Conservation (phyloP, 1,140 invertebrate species). For the Pseudoatta argentina region DNA sequence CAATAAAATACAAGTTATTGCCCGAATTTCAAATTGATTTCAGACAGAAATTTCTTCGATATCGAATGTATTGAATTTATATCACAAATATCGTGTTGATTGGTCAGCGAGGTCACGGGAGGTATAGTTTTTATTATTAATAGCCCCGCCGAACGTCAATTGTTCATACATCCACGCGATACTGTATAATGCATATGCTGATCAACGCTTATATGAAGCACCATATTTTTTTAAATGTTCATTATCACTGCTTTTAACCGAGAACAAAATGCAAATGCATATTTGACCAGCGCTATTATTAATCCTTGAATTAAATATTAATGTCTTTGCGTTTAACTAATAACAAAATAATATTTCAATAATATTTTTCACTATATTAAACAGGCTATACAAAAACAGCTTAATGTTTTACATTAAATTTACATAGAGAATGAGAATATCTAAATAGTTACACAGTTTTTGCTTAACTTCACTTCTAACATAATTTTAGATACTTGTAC, state of each 20-base stretch:
- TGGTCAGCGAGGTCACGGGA: conserved; percentile 26
- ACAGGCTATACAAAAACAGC: not conserved
- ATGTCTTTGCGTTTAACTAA: conserved; percentile 10
- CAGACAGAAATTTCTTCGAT: conserved; percentile 20
- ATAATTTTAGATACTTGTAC: not conserved
- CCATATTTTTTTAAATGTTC: conserved; percentile 43
- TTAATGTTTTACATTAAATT: conserved; percentile 3
- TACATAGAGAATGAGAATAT: not conserved
- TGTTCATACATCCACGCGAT: conserved; percentile 34
- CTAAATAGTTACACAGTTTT: not conserved
- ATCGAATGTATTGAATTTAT: conserved; percentile 42
- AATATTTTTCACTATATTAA: not conserved
- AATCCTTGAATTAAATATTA: not conserved
- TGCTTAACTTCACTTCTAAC: too few relatives aligned
- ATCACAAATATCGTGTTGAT: conserved; percentile 50
- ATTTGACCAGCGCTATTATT: not conserved
- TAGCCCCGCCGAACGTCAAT: conserved; percentile 17
- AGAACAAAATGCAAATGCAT: not conserved
- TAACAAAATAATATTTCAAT: not conserved
- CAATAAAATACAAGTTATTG: conserved; percentile 35
- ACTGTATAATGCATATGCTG: conserved; percentile 34
- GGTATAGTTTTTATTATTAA: conserved; percentile 55
- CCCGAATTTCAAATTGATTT: conserved; percentile 44
- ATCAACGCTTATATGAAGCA: not conserved
- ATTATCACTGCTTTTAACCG: conserved; percentile 19